Conservation (phyloP, 2,888 invertebrate genomes). For the Lottia scabra region DNA sequence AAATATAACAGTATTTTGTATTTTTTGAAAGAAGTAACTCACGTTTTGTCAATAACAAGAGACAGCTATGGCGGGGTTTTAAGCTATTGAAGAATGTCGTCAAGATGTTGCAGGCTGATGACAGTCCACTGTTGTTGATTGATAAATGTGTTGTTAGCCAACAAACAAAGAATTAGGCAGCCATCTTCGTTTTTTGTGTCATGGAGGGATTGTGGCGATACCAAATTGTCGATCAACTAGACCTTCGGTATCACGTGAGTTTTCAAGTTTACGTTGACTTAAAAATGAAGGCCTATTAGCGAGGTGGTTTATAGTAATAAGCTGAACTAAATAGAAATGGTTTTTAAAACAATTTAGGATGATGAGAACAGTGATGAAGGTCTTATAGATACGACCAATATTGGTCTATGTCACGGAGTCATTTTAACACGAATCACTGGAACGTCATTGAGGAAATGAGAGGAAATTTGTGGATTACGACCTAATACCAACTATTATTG, state of each 20-base stretch:
- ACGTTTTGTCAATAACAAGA: background rate
- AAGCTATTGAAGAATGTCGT: conserved; percentile 10
- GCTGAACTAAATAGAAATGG: too few relatives aligned
- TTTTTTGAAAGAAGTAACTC: background rate
- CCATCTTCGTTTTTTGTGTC: background rate
- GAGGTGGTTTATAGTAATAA: too few relatives aligned
- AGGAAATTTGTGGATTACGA: too few relatives aligned
- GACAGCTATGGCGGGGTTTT: background rate
- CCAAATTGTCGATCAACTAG: background rate
- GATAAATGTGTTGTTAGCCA: conserved; percentile 8
- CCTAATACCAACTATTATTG: too few relatives aligned
- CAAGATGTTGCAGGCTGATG: background rate
- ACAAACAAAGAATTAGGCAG: conserved; percentile 4
- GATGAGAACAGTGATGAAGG: too few relatives aligned
- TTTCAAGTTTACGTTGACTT: background rate
- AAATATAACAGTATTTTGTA: too few relatives aligned
- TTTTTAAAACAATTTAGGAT: too few relatives aligned
- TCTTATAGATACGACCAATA: too few relatives aligned
- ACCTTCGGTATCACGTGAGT: background rate
- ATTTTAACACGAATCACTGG: too few relatives aligned
- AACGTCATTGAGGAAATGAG: too few relatives aligned
- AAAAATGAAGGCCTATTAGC: background rate
- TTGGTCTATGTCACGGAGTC: too few relatives aligned
- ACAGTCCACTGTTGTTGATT: conserved; percentile 1
- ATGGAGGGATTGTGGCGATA: background rate